Evolutionary conservation across 2,888 invertebrate genomes (phyloP), one percentile per base, ranked within the genome.

Genomic region (Orchesella flavescens): DNA sequence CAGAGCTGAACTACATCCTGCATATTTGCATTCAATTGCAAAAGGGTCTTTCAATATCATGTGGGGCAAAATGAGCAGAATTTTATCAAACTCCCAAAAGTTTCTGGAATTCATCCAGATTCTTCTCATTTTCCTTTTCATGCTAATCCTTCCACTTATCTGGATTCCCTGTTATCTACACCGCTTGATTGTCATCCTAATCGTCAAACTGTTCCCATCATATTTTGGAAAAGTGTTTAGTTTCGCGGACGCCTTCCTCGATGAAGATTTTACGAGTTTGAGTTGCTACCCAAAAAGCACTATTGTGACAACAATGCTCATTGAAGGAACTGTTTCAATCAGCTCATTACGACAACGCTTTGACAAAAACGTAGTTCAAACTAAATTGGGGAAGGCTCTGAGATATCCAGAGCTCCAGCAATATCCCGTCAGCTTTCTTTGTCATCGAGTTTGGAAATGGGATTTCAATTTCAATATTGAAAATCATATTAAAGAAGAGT

Each of bases 401-500:
- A 44, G 59, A 46, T 77, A 55, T 34, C 69, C 68, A 1, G 59
- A 77, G 24, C 34, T 69, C 13, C 13, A 77, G 21, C 68, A 77
- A n/a, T 77, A 69, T 59, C 57, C 7, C 5, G n/a, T 23, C 0
- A 43, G 19, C 17, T 69, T 69, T 21, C 4, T 53, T 13, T 68
- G 77, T 13, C 69, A 43, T 21, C 1, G 44, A 4, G 57, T 77
- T 66, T 77, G 77, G 77, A 68, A 17, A 21, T 57, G 59, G 13
- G 77, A 77, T 49, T 12, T 5, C 1, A 21, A 15, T 7, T 77
- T 77, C 43, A 21, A 59, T 9, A 9, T 77, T 13, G n/a, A 21
- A 4, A 59, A 77, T 46, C 77, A 77, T 24, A 69, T 77, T 12
- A 59, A 15, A 44, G 69, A 68, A 24, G 19, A 74, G n/a, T 66